Evolutionary conservation across 2,888 invertebrate genomes (phyloP).

Genomic region (Tyria jacobaeae): DNA sequence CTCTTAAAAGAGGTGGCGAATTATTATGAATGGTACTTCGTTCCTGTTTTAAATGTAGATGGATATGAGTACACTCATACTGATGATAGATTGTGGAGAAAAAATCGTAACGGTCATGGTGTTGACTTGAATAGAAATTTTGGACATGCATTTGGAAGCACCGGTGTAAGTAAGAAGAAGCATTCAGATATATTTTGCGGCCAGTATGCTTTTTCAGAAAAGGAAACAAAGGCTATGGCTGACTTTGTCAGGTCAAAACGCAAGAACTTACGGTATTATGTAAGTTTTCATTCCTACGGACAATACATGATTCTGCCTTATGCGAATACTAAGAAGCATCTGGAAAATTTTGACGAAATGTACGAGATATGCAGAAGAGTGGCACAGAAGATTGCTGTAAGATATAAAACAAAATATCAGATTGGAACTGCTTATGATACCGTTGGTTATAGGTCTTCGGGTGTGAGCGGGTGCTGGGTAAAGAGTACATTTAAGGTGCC

Average conservation of each 20-base stretch:
- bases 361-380: slow-evolving; percentile 58
- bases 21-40: slow-evolving; percentile 42
- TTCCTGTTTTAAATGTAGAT: slow-evolving; percentile 56
- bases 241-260: slow-evolving; percentile 64
- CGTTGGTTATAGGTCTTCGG: slow-evolving; percentile 84
- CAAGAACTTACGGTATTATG: slow-evolving; percentile 77
- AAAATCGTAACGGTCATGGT: slow-evolving; percentile 60
- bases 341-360: slow-evolving; percentile 72
- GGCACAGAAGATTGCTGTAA: slow-evolving; percentile 39
- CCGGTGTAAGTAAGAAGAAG: slow-evolving; percentile 51
- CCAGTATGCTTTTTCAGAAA: slow-evolving; percentile 80
- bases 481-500: slow-evolving; percentile 88
- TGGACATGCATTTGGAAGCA: slow-evolving; percentile 78
- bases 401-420: slow-evolving; percentile 56
- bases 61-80: slow-evolving; percentile 43
- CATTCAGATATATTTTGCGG: slow-evolving; percentile 73
- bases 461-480: slow-evolving; percentile 91
- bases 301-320: slow-evolving; percentile 87
- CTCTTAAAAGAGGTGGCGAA: slow-evolving; percentile 24
- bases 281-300: slow-evolving; percentile 89
- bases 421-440: slow-evolving; percentile 72
- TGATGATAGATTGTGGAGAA: slow-evolving; percentile 41
- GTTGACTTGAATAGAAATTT: slow-evolving; percentile 90
- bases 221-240: slow-evolving; percentile 74
- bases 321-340: slow-evolving; percentile 66